These are phyloP conservation scores for Dryococelus australis DNA, from an alignment of 2,888 invertebrate species.

Conservation along the genomic window DNA sequence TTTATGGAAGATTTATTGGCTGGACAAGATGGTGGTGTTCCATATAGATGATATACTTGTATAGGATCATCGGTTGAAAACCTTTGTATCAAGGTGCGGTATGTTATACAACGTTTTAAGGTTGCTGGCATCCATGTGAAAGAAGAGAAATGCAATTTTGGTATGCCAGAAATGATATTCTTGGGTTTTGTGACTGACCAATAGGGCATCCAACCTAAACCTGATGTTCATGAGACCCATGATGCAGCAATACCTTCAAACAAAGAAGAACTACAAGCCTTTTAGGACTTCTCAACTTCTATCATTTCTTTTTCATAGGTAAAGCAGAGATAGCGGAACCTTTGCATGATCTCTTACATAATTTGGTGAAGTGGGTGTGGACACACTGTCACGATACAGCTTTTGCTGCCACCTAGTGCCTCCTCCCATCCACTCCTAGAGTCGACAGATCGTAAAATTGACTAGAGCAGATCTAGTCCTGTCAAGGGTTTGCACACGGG, in stretches of 20 bases:
- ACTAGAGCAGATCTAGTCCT: neutral
- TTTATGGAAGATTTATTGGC: neutral
- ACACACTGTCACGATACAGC: neutral
- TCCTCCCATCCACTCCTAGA: neutral
- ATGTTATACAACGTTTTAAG: neutral
- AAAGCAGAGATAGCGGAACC: neutral
- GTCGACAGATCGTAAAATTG: neutral
- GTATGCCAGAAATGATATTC: neutral
- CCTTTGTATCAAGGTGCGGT: neutral
- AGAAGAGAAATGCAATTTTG: neutral
- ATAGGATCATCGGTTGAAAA: neutral
- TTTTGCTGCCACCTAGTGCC: slow-evolving; percentile 3
- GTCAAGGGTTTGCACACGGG: neutral
- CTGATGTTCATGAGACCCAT: neutral
- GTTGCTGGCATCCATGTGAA: neutral
- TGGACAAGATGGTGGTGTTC: neutral
- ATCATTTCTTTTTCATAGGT: neutral
- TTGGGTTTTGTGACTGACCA: neutral
- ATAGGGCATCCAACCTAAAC: neutral
- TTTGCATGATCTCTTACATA: slow-evolving; percentile 4
- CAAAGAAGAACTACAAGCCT: slow-evolving; percentile 17
- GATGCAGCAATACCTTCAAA: neutral
- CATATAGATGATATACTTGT: neutral
- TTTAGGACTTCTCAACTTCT: slow-evolving; percentile 24
- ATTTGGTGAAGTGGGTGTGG: slow-evolving; percentile 12